Evolutionary conservation across 1,140 invertebrate genomes (phyloP).

Genomic region (Leucophenga varia): DNA sequence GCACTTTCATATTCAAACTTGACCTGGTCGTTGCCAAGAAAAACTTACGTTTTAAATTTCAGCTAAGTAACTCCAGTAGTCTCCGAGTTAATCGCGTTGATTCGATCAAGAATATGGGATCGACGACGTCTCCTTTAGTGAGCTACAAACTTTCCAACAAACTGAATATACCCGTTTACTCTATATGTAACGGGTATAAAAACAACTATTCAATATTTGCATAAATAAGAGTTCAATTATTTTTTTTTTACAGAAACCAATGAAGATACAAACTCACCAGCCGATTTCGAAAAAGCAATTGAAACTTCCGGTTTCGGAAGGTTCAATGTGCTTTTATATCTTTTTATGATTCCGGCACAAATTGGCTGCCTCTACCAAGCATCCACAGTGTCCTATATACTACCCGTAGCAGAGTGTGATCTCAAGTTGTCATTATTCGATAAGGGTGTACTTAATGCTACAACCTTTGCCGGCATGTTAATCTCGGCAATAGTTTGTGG

Average conservation of each 20-base stretch:
- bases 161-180: too few species aligned
- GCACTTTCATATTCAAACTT: too few species aligned
- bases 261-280: conserved; percentile 36
- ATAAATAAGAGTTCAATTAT: too few species aligned
- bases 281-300: conserved; percentile 67
- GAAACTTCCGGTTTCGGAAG: conserved; percentile 64
- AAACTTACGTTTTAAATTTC: too few species aligned
- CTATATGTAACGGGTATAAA: too few species aligned
- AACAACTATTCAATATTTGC: too few species aligned
- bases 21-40: too few species aligned
- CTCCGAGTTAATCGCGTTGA: too few species aligned
- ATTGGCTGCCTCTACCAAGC: conserved; percentile 68
- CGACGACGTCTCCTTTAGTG: too few species aligned
- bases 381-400: conserved; percentile 67
- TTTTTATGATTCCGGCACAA: conserved; percentile 64
- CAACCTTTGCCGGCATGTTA: conserved; percentile 77
- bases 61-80: too few species aligned
- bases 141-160: too few species aligned
- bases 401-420: conserved; percentile 72
- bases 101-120: too few species aligned
- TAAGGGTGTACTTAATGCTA: conserved; percentile 69
- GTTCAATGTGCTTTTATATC: conserved; percentile 66
- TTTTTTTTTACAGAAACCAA: not conserved
- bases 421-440: conserved; percentile 64
- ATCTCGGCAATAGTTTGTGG: conserved; percentile 80